phyloP scores from a whole-genome alignment of 2,113 vertebrate genomes.

The Grus americana region DNA sequence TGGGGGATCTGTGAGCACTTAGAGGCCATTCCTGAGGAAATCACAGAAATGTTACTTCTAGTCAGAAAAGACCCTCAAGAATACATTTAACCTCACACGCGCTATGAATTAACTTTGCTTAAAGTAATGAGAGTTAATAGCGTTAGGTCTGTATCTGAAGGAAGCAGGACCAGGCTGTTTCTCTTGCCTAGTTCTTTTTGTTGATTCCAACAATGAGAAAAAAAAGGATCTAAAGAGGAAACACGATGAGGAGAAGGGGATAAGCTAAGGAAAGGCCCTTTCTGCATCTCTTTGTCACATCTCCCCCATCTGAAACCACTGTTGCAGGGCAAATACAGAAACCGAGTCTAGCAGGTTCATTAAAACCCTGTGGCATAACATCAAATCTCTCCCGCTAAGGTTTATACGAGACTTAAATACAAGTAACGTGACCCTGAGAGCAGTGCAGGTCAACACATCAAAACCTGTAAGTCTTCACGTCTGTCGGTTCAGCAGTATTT shows the following conservation, averaged over 20 bases:
- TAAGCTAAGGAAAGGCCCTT: background rate
- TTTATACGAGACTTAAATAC: background rate
- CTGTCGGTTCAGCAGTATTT: background rate
- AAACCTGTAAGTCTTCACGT: background rate
- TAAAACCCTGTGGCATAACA: background rate
- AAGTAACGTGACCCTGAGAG: background rate
- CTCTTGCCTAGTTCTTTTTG: no score
- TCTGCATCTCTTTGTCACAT: background rate
- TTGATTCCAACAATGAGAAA: no score
- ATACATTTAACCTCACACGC: background rate
- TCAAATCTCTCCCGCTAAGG: background rate
- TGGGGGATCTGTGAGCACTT: background rate
- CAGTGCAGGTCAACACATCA: background rate
- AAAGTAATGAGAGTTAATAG: background rate
- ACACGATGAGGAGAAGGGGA: background rate
- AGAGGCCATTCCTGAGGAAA: background rate
- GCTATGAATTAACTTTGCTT: background rate
- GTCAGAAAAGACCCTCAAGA: background rate
- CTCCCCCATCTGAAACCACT: no score
- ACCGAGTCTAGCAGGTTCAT: background rate
- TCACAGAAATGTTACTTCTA: accelerated
- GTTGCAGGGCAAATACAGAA: accelerated
- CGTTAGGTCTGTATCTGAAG: accelerated
- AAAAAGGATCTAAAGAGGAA: background rate
- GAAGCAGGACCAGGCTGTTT: background rate